Base-by-base conservation (phyloP, 2,113 vertebrate species). In the Mesocricetus auratus region DNA sequence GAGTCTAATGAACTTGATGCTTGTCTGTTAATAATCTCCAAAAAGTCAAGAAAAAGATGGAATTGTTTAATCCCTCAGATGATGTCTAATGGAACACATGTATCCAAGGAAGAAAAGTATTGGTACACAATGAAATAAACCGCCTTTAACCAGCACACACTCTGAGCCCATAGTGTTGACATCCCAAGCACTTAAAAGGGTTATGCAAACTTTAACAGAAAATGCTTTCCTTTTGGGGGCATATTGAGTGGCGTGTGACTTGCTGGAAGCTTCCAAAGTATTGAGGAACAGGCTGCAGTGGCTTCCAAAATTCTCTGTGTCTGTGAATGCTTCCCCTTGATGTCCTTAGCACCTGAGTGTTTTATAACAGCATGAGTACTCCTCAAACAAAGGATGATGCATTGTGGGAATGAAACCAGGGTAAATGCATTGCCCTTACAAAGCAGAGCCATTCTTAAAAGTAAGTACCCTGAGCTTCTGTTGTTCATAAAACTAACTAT, bases 101-200 rank as follows among this genome's bases (percentile, higher is more conserved):
- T 47, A 36, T 45, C 85, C 47, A 96, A 73, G 21, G 16, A 95
- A 78, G 21, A 10, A 74, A 93, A 91, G 78, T n/a, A 50, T 47
- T 62, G 66, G n/a, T 33, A n/a, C 26, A 86, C 87, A 88, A 85
- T 6, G 92, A 90, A 91, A 83, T 22, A 86, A 89, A 66, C 9
- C 15, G 53, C 50, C 42, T 64, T 92, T 50, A 93, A 90, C 60
- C 22, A 31, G 16, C 36, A 89, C 26, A 42, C 53, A 93, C 39
- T 68, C 87, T 42, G 31, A 5, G 16, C 22, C 2, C 5, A 31
- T 58, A 26, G 47, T 74, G 7, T 71, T 79, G 64, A n/a, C 64
- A 47, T 60, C 8, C 21, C 69, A 86, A 95, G 53, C 26, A 77
- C 74, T 89, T 45, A 88, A 68, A 89, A 53, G n/a, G n/a, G 2